Base-by-base conservation (phyloP, 2,888 invertebrate species). In the Mythimna pallens region DNA sequence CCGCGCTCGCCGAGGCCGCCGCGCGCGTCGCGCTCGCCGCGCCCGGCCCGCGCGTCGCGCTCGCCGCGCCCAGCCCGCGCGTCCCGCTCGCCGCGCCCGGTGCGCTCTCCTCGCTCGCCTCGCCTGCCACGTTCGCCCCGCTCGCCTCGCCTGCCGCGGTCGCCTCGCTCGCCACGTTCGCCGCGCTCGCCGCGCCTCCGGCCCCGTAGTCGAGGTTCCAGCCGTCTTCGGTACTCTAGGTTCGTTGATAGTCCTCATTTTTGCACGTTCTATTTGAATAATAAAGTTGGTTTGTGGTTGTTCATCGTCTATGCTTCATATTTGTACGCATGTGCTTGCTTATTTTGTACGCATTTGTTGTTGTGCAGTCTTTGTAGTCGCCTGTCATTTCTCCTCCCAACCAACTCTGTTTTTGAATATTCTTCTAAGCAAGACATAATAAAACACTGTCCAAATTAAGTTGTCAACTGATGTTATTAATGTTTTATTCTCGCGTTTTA, bases 201-300 rank as follows among this genome's bases (percentile, higher is more conserved):
- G 47, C 90, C 92, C n/a, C 93, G 93, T 81, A 92, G 93, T 82
- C 93, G 92, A 76, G 92, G 88, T 69, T 85, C 92, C 83, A 94
- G 93, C 88, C 92, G 95, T 64, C 89, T 93, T 50, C 91, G 95
- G 69, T 95, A 94, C 85, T 93, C 95, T 93, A 95, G 95, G 95
- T 95, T 93, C 90, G 94, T 94, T 83, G 68, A 67, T 63, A 69
- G 65, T 73, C 69, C 71, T 76, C 81, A 71, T 68, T 73, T 67
- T 65, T 84, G 76, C 76, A 80, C 62, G 77, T 73, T 74, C 72
- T 65, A 67, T 30, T 47, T 62, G 59, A 65, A 43, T 54, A 52
- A 47, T 34, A 34, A 50, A 25, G 9, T 70, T 71, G 73, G 66
- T 71, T 62, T 50, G 50, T 61, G 67, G 59, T 66, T 71, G 61